These are phyloP conservation scores for Pseudomugil tenellus DNA, from an alignment of 2,797 vertebrate genomes.

Conservation along the genomic window DNA sequence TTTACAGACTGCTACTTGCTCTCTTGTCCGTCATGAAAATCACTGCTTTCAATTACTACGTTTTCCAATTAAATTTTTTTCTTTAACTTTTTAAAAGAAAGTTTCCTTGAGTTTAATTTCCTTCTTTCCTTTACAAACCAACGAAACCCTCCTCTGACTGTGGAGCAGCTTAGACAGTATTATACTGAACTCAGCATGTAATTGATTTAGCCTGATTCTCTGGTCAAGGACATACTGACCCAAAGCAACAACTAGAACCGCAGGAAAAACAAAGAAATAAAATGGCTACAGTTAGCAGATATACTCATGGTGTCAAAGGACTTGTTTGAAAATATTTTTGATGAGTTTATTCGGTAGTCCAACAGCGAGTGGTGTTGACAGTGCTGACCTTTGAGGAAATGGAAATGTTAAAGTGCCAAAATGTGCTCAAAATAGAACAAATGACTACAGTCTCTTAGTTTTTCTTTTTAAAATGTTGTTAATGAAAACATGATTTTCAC, in stretches of 20 bases:
- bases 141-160: not conserved
- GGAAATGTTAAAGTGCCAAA: not conserved
- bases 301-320: not conserved
- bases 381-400: constrained; percentile 13
- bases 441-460: not conserved
- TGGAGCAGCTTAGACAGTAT: not conserved
- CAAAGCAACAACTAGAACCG: not conserved
- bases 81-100: no score
- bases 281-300: not conserved
- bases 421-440: constrained; percentile 7
- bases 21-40: not conserved
- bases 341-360: not conserved
- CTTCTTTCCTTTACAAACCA: not conserved
- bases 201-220: not conserved
- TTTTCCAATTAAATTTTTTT: no score
- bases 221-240: constrained; percentile 12
- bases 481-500: no score
- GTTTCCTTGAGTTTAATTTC: not conserved
- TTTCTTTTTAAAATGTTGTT: no score
- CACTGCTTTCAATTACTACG: not conserved
- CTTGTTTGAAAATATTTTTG: not conserved
- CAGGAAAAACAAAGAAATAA: not conserved
- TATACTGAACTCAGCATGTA: not conserved
- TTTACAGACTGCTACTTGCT: not conserved
- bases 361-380: constrained; percentile 1